Base-by-base conservation (phyloP, 2,888 invertebrate species). In the Amiota mariae region DNA sequence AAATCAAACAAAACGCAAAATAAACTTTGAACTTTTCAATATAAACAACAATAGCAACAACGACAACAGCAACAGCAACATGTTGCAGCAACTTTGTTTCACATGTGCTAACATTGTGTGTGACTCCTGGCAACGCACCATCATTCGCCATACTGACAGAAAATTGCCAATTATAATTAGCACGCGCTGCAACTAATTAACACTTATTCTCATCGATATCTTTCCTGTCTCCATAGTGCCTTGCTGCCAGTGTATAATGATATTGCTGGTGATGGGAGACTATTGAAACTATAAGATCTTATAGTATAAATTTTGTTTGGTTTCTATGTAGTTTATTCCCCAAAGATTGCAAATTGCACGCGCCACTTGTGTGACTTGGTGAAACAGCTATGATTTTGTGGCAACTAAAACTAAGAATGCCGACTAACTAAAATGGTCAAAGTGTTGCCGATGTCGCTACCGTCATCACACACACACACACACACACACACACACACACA, bases 301-400 rank as follows among this genome's bases (percentile, higher is more conserved):
- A 51, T n/a, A n/a, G n/a, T n/a, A n/a, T 51, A 11, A n/a, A 6
- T 6, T 4, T 51, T 12, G 54, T n/a, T 51, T 51, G 13, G 2
- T 13, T 1, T 63, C n/a, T 24, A 12, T 15, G 13, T 24, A 12
- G 24, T 63, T 24, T 63, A 46, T 51, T 68, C 84, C 78, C 72
- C 71, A 71, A 56, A 73, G 71, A 70, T 72, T 63, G 77, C 79
- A 78, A 82, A 79, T 79, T 82, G 80, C 81, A 81, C 80, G 80
- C 81, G 77, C 82, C 76, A 74, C 67, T 57, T 71, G 72, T 64
- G 67, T 20, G 57, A 46, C 70, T 49, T 24, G 36, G 36, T 36
- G 10, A 8, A 54, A 54, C 54, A 6, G 13, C 15, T 54, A 54
- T 15, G n/a, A 54, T 15, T 54, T 54, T n/a, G 54, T 54, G 54